Conservation (phyloP, 2,888 invertebrate species). For the Chrysolina haemoptera region DNA sequence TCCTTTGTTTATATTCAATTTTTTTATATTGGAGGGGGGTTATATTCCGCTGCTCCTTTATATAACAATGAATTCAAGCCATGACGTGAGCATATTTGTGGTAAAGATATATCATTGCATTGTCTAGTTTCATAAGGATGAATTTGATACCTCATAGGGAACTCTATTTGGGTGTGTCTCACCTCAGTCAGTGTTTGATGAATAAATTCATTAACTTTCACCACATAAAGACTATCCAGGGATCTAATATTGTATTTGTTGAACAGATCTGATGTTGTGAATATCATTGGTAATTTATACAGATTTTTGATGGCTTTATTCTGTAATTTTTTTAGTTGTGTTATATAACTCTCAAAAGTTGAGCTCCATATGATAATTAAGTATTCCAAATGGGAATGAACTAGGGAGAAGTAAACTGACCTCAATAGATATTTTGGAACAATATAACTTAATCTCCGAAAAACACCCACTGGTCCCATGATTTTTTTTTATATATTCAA, state of each 20-base stretch:
- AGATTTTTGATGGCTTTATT: no score
- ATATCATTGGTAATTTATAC: no score
- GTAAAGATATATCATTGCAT: constrained; percentile 19
- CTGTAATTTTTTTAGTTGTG: no score
- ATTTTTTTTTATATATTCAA: background rate
- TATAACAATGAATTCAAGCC: no score
- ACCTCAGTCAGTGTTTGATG: constrained; percentile 18
- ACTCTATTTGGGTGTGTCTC: constrained; percentile 23
- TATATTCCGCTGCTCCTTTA: no score
- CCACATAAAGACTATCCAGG: constrained; percentile 14
- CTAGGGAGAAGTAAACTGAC: constrained; percentile 1
- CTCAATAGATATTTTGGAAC: background rate
- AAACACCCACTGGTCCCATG: background rate
- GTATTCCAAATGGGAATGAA: background rate
- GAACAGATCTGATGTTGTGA: no score
- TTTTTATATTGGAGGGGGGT: no score
- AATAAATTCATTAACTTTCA: constrained; percentile 22
- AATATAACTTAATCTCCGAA: background rate
- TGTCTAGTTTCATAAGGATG: constrained; percentile 22
- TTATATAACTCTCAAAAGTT: background rate
- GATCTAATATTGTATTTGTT: no score
- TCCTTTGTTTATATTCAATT: no score
- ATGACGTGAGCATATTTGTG: no score
- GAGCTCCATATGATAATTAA: background rate
- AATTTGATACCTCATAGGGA: constrained; percentile 21